Evolutionary conservation across 2,113 vertebrate species (phyloP).

Genomic region (Struthidea cinerea): DNA sequence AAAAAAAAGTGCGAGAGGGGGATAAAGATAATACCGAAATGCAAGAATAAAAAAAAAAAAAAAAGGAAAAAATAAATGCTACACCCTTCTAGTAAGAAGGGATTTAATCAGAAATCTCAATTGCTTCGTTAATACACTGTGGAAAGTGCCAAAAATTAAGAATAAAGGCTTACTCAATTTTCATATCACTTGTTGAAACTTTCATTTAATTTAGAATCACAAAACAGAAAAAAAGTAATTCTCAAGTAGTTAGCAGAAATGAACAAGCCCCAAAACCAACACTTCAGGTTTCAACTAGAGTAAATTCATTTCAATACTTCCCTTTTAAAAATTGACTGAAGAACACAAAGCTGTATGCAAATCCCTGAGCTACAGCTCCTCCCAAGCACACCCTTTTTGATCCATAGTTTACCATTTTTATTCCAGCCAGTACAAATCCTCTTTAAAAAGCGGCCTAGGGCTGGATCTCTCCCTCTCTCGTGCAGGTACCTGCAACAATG

Average conservation of each 20-base stretch:
- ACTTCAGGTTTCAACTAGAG: not conserved
- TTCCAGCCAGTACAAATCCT: not conserved
- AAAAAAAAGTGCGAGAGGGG: not conserved
- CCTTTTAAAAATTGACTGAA: not conserved
- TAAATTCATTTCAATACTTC: not conserved
- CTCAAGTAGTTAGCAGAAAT: not conserved
- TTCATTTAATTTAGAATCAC: not conserved
- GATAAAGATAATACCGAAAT: not conserved
- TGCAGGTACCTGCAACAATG: not conserved
- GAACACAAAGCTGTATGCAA: not conserved
- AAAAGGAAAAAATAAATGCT: rapidly evolving
- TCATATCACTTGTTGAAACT: not conserved
- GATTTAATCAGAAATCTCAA: not conserved
- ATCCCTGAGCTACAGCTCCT: not conserved
- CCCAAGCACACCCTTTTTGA: rapidly evolving
- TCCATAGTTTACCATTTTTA: not conserved
- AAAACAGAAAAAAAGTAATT: not conserved
- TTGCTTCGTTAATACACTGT: not conserved
- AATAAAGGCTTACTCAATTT: not conserved
- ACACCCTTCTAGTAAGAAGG: not conserved
- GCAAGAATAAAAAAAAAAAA: not conserved
- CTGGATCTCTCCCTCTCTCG: not conserved
- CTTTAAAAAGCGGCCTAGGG: not conserved
- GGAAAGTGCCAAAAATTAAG: not conserved
- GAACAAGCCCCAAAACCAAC: not conserved